phyloP scores from a whole-genome alignment of 2,888 invertebrate species.

The Terebella lapidaria region DNA sequence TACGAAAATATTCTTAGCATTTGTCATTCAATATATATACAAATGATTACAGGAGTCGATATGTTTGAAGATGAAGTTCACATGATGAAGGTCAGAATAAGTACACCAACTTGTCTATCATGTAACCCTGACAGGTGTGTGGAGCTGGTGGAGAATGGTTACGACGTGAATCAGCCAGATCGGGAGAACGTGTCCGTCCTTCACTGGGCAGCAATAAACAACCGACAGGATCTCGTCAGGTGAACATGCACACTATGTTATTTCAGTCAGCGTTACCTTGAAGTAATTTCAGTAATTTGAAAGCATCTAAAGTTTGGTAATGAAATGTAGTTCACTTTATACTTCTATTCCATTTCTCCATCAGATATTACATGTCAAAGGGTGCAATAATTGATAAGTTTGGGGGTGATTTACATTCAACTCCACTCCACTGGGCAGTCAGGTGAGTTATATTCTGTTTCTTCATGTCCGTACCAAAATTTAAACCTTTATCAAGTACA shows the following conservation, averaged over 20 bases:
- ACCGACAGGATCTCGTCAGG: constrained; percentile 84
- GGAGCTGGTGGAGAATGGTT: constrained; percentile 56
- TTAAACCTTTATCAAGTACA: not conserved
- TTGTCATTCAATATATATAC: constrained; percentile 57
- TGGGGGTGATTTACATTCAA: constrained; percentile 92
- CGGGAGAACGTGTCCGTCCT: constrained; percentile 90
- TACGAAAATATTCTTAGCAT: no score
- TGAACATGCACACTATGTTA: constrained; percentile 27
- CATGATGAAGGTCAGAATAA: no score
- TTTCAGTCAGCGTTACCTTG: not conserved
- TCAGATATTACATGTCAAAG: constrained; percentile 72
- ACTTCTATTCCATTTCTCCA: not conserved
- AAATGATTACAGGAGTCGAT: not conserved
- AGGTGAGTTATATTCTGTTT: constrained; percentile 56
- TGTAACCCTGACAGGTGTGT: no score
- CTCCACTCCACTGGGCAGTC: constrained; percentile 97
- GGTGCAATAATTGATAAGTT: constrained; percentile 87
- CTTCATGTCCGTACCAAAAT: not conserved
- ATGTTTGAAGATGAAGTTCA: not conserved
- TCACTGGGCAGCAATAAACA: constrained; percentile 99
- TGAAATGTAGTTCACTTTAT: no score
- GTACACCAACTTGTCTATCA: no score
- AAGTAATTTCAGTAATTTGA: not conserved
- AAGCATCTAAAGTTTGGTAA: no score
- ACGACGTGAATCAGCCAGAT: constrained; percentile 88